Base-by-base conservation (phyloP, 2,888 invertebrate genomes). In the Aphrophora alni region DNA sequence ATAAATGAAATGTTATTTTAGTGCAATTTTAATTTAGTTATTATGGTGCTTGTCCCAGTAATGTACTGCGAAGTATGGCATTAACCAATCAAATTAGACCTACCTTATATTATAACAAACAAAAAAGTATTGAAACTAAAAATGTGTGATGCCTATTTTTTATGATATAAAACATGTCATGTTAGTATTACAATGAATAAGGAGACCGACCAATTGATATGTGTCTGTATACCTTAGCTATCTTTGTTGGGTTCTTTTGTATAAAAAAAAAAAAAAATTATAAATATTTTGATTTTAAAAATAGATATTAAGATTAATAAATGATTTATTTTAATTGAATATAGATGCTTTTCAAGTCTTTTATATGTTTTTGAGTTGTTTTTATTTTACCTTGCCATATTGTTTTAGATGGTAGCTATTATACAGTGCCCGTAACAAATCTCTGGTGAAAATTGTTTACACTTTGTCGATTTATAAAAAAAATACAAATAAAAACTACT, bases 391-490 rank as follows among this genome's bases (percentile, higher is more conserved):
- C 59, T 51, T 78, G 78, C 78, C 78, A 78, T 78, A 78, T 78
- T 72, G 70, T 73, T 73, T 71, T 78, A 78, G 78, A 73, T 71
- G 78, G 78, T 72, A 77, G 77, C 77, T 38, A 38, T 38, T 59
- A 25, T 38, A 38, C 25, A n/a, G 38, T 77, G 77, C 72, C 78
- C 78, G 24, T 28, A 71, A 71, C 33, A 77, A 71, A 59, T 21
- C 44, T 44, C 59, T 59, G 59, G 59, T 59, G 59, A 59, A 44
- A 71, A 78, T 73, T 78, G 71, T 78, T 78, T 78, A 78, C 78
- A 78, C 78, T 78, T 59, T 78, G 78, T 78, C 78, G 73, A 78
- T 78, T 78, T 78, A 78, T 78, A 78, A 59, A 78, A 78, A 78
- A 78, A 78, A 73, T n/a, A n/a, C n/a, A n/a, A 78, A 78, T 59